Conservation (phyloP, 2,797 vertebrate genomes). For the Xerus rutilus region DNA sequence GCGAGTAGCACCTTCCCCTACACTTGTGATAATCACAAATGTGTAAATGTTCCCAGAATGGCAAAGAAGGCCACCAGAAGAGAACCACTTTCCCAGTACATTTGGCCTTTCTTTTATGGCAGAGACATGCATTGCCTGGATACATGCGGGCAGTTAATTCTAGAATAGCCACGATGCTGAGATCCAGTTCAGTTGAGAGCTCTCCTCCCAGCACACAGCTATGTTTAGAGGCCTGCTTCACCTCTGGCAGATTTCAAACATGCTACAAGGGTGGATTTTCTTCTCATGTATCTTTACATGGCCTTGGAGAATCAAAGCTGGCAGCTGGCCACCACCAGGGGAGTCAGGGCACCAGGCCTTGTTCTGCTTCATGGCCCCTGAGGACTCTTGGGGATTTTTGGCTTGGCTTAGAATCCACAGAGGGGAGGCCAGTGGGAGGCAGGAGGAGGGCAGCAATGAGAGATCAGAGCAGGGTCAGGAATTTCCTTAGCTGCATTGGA, state of each 20-base stretch:
- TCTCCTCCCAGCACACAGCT: neutral
- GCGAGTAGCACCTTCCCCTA: neutral
- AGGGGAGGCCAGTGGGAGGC: constrained; percentile 65
- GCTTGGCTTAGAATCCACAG: constrained; percentile 66
- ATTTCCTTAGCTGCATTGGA: constrained; percentile 71
- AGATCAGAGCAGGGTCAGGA: constrained; percentile 49
- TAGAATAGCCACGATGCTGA: neutral
- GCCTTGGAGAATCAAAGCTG: neutral
- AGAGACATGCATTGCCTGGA: neutral
- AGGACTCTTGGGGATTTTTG: neutral
- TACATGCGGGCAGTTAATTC: neutral
- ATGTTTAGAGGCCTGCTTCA: neutral
- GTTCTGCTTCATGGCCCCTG: constrained; percentile 59
- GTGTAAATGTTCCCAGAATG: neutral
- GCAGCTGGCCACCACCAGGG: neutral
- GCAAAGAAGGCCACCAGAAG: neutral
- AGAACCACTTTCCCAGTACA: neutral
- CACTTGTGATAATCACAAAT: neutral
- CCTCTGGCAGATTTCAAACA: neutral
- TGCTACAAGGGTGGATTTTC: neutral
- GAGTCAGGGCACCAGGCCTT: neutral
- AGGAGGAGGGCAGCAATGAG: neutral
- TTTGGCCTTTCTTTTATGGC: neutral
- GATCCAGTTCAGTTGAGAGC: neutral
- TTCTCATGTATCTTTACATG: neutral